These are phyloP conservation scores for Varanus komodoensis DNA, from an alignment of 2,113 vertebrate genomes.

Conservation along the genomic window DNA sequence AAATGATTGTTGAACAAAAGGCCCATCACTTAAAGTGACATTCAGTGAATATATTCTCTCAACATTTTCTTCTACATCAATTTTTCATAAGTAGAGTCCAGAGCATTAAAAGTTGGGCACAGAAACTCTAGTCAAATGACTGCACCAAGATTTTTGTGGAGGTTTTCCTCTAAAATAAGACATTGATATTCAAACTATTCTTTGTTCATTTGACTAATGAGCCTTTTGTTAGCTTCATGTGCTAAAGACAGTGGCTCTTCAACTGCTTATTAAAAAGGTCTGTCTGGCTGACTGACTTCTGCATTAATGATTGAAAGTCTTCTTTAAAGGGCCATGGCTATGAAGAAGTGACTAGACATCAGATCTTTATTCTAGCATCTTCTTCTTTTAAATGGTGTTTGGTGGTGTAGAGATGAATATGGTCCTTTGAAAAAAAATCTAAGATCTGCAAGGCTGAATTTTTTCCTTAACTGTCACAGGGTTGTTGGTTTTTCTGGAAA, in stretches of 20 bases:
- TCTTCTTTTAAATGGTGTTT: conserved; percentile 36
- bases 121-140: conserved; percentile 45
- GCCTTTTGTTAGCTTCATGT: conserved; percentile 70
- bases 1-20: conserved; percentile 22
- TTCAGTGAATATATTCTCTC: conserved; percentile 25
- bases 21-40: conserved; percentile 42
- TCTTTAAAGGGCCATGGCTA: conserved; percentile 61
- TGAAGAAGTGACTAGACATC: conserved; percentile 59
- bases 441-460: conserved; percentile 46
- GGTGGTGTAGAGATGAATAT: conserved; percentile 26
- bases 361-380: conserved; percentile 54
- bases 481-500: conserved; percentile 60
- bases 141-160: conserved; percentile 60
- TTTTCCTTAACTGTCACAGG: conserved; percentile 16
- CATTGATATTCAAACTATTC: conserved; percentile 64
- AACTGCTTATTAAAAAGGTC: conserved; percentile 70
- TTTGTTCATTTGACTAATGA: conserved; percentile 68
- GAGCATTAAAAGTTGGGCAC: conserved; percentile 54
- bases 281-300: conserved; percentile 53
- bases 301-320: conserved; percentile 59
- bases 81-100: conserved; percentile 55
- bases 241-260: conserved; percentile 65
- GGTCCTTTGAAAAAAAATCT: conserved; percentile 45
- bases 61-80: conserved; percentile 57
- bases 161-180: conserved; percentile 57